Evolutionary conservation across 2,888 invertebrate genomes (phyloP), one percentile per base, ranked within the genome.

Genomic region (Phasia obesa): DNA sequence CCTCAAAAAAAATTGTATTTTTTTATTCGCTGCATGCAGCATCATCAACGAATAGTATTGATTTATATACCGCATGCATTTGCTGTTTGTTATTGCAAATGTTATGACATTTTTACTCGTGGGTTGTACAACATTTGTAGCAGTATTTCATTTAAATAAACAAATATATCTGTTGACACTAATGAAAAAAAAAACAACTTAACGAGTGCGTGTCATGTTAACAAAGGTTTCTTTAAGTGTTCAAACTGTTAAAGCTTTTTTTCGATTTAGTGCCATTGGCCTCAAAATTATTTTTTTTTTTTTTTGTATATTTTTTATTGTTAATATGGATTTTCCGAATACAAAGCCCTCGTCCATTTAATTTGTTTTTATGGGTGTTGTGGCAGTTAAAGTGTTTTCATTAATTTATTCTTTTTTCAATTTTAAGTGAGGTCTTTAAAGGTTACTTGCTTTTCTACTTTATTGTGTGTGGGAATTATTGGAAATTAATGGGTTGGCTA

Each of bases 251-350:
- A 13, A 17, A 44, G 44, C 17, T 9, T 21, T 31, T 49, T 65
- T 59, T 59, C 21, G 65, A 65, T 51, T 76, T 76, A 67, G 42
- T 67, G 75, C 59, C 67, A 76, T 76, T 59, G 67, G 75, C 75
- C 67, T 59, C 60, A 44, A 42, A 59, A 38, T 25, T 49, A 60
- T 51, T 15, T 53, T 53, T 23, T 64, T 55, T 0, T 31, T 64
- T 64, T 35, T 23, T 15, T 3, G 2, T 59, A 38, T 38, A 23
- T 64, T 5, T 62, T 53, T 38, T 57, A 19, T 31, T 55, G 19
- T 15, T 23, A 55, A 35, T 75, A 49, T 49, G 44, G 44, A 42
- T 67, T 76, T 57, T n/a, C 17, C 42, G 62, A 51, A 55, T 13
- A 47, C 17, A 70, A 70, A 35, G 44, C 53, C 60, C 60, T 53